These are phyloP conservation scores for Erpornis zantholeuca DNA, from an alignment of 2,113 vertebrate genomes.

Conservation along the genomic window DNA sequence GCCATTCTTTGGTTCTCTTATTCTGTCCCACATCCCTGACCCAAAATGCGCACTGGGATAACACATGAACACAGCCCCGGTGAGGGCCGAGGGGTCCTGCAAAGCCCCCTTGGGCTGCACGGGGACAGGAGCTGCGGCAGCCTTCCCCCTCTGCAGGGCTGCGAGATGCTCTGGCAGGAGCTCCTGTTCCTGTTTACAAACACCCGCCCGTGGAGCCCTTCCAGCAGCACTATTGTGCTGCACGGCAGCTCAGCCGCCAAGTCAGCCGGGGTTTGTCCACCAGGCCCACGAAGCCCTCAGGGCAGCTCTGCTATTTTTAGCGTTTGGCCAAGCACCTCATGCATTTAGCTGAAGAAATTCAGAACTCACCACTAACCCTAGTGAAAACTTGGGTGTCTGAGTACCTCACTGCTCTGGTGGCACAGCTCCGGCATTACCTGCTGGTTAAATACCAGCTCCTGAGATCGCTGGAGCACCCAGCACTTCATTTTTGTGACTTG, in stretches of 20 bases:
- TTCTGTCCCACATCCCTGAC: rapidly evolving
- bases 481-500: rapidly evolving
- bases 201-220: not conserved
- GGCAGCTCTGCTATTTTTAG: not conserved
- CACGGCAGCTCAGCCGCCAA: rapidly evolving
- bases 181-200: not conserved
- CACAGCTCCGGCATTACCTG: rapidly evolving
- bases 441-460: not conserved
- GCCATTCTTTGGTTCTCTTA: not conserved
- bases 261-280: not conserved
- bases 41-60: rapidly evolving
- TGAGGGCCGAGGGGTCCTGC: rapidly evolving
- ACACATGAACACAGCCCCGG: rapidly evolving
- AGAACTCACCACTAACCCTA: rapidly evolving
- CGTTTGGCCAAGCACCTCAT: not conserved
- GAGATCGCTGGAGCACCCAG: not conserved
- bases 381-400: rapidly evolving
- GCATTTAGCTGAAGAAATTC: not conserved
- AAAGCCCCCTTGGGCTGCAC: not conserved
- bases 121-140: rapidly evolving
- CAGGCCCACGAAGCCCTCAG: not conserved
- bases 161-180: not conserved
- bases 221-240: not conserved
- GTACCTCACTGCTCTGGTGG: rapidly evolving
- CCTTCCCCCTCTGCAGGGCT: rapidly evolving